Evolutionary conservation across 2,797 vertebrate genomes (phyloP), one percentile per base, ranked within the genome.

Genomic region (Gouania willdenowi): DNA sequence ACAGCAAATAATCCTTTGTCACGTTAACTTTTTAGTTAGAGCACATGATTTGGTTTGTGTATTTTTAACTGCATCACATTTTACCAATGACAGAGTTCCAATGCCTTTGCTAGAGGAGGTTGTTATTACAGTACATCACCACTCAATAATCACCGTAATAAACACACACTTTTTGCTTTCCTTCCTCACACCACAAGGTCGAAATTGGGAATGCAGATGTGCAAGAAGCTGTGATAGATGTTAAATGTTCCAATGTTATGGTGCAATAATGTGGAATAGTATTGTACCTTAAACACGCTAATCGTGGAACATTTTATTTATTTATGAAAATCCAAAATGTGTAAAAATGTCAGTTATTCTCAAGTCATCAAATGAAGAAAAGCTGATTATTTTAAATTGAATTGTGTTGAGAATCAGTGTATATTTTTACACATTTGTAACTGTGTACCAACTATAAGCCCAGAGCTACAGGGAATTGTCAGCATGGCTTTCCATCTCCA

Each of bases 161-260:
- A n/a, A n/a, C n/a, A n/a, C n/a, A n/a, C n/a, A n/a, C n/a, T n/a
- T n/a, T n/a, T n/a, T n/a, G n/a, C n/a, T n/a, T n/a, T n/a, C n/a
- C n/a, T n/a, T n/a, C n/a, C n/a, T n/a, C n/a, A n/a, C n/a, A n/a
- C n/a, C n/a, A n/a, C n/a, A n/a, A n/a, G n/a, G n/a, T n/a, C n/a
- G n/a, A 36, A 48, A 18, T 27, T 39, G 45, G 17, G 8, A 57
- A 45, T 13, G 26, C 35, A 56, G 35, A 43, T 51, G 16, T 39
- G 36, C 48, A 48, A 51, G 29, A 38, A 37, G 42, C 30, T 39
- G 40, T 34, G 52, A 38, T 67, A 74, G 69, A 71, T 72, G 63
- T 56, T 66, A 35, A 45, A 31, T 56, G n/a, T n/a, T n/a, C n/a
- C n/a, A n/a, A n/a, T n/a, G n/a, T n/a, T n/a, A n/a, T n/a, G n/a